These are phyloP conservation scores for Actinia tenebrosa DNA, from an alignment of 64 coral and sea anemone species.

Conservation along the genomic window DNA sequence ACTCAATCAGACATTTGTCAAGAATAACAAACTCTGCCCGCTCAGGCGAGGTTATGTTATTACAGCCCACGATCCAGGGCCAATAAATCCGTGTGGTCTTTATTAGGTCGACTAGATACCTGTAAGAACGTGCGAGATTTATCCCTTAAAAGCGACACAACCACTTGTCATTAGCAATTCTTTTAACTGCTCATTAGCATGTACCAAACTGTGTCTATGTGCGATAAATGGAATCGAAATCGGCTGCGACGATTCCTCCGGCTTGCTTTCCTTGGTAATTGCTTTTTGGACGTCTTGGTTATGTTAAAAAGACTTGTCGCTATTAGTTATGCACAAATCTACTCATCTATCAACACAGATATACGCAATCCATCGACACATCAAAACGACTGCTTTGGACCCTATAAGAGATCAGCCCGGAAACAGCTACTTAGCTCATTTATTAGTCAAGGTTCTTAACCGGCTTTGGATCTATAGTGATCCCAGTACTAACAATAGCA, in stretches of 20 bases:
- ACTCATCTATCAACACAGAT: not conserved
- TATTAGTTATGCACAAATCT: not conserved
- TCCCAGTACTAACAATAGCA: not conserved
- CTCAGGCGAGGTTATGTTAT: not conserved
- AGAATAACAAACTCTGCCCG: not conserved
- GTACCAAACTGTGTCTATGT: not conserved
- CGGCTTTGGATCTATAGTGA: not conserved
- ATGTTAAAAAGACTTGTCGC: not conserved
- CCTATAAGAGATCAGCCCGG: conserved; percentile 3
- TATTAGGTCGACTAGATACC: not conserved
- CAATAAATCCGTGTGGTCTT: not conserved
- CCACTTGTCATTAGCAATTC: not conserved
- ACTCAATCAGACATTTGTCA: not conserved
- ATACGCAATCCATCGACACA: not conserved
- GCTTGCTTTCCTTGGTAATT: not conserved
- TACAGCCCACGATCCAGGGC: not conserved
- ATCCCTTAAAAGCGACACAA: not conserved
- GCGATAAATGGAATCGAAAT: not conserved
- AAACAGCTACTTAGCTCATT: not conserved
- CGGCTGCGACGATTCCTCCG: not conserved
- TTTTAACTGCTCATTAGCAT: conserved; percentile 7
- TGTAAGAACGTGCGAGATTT: not conserved
- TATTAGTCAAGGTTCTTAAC: conserved; percentile 4
- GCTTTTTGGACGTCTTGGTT: not conserved
- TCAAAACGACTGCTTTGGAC: not conserved